These are phyloP conservation scores for Pluvianellus socialis DNA, from an alignment of 2,113 vertebrate species.

Conservation along the genomic window DNA sequence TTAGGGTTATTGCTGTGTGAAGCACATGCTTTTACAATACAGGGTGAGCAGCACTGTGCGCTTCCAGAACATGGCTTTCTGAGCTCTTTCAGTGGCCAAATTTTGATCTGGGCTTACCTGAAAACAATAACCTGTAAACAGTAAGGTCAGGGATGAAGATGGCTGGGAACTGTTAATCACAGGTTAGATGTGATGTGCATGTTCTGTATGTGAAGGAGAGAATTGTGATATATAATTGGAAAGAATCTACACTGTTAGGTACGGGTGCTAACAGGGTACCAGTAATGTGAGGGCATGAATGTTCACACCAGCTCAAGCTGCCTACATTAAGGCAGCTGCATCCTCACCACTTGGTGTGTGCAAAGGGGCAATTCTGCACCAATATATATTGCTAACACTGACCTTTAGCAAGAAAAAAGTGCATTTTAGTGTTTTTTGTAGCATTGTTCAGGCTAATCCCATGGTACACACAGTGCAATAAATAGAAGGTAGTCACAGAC, in stretches of 20 bases:
- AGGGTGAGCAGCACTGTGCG: neutral
- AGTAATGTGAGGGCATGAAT: too few relatives aligned
- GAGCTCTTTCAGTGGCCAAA: neutral
- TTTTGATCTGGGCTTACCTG: neutral
- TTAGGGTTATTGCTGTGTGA: neutral
- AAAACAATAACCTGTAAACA: neutral
- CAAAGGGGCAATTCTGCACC: neutral
- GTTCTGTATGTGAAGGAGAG: neutral
- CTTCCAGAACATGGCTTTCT: neutral
- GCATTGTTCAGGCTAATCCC: neutral
- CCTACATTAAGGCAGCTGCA: neutral
- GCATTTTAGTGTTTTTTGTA: neutral
- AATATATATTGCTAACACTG: neutral
- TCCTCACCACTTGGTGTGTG: neutral
- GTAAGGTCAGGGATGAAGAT: neutral
- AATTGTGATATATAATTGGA: neutral
- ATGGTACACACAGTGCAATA: neutral
- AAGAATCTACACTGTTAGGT: neutral
- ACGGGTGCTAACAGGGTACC: neutral
- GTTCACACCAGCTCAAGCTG: too few relatives aligned
- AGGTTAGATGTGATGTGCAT: neutral
- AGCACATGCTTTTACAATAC: neutral
- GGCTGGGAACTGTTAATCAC: neutral
- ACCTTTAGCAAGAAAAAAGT: neutral
- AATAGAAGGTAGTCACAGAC: neutral